phyloP scores from a whole-genome alignment of 2,113 vertebrate genomes.

The Drymodes brunneopygia region DNA sequence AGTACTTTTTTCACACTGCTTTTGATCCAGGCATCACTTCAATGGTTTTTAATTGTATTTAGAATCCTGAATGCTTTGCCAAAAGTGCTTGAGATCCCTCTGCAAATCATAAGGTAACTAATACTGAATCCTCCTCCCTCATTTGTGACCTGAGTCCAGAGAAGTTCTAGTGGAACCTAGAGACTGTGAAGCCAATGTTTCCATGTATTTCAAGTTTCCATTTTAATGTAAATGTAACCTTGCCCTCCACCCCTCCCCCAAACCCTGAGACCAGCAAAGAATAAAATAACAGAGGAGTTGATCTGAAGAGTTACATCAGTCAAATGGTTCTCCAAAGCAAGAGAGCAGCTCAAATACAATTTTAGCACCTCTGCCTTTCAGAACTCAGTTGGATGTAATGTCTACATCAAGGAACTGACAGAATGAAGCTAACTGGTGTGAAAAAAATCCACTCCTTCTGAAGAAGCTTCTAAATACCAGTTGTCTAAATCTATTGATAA shows the following conservation, averaged over 20 bases:
- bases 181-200: neutral
- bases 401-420: slow-evolving; percentile 81
- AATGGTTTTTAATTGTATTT: neutral
- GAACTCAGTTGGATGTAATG: slow-evolving; percentile 74
- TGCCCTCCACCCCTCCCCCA: neutral
- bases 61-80: neutral
- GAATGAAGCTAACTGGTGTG: slow-evolving; percentile 78
- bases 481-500: slow-evolving; percentile 89
- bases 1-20: neutral
- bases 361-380: slow-evolving; percentile 73
- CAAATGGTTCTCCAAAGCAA: slow-evolving; percentile 53
- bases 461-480: slow-evolving; percentile 81
- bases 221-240: neutral
- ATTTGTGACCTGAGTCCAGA: neutral
- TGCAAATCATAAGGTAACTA: neutral
- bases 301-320: slow-evolving; percentile 41
- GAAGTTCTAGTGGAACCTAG: neutral
- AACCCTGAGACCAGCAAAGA: neutral
- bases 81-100: neutral
- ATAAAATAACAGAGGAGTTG: neutral
- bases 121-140: neutral
- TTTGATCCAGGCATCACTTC: neutral
- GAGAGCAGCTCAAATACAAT: slow-evolving; percentile 50
- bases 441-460: slow-evolving; percentile 70
- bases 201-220: neutral